phyloP scores from a whole-genome alignment of 1,140 invertebrate genomes.

The Mesaphorura yosii region DNA sequence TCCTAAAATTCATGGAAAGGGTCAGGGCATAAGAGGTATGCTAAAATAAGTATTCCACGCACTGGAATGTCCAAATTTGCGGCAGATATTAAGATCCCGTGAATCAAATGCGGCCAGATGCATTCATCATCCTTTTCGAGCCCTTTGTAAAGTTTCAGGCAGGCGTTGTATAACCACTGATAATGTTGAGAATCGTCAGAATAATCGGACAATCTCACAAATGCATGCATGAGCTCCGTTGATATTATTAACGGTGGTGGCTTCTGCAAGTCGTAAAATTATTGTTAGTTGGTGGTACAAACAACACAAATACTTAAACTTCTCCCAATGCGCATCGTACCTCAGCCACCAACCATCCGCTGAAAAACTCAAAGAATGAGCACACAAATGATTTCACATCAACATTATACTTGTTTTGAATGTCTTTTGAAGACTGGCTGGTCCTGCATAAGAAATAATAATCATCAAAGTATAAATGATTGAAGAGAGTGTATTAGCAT shows the following conservation, averaged over 20 bases:
- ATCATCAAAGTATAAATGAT: background rate
- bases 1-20: conserved; percentile 5
- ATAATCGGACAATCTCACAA: conserved; percentile 26
- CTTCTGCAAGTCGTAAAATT: too few relatives aligned
- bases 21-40: too few relatives aligned
- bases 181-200: conserved; percentile 25
- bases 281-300: too few relatives aligned
- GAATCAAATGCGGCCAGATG: conserved; percentile 24
- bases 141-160: conserved; percentile 25
- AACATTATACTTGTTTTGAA: conserved; percentile 17
- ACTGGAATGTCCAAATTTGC: conserved; percentile 24
- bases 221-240: too few relatives aligned
- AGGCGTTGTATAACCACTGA: conserved; percentile 26
- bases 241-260: too few relatives aligned
- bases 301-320: too few relatives aligned
- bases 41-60: too few relatives aligned
- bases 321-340: conserved; percentile 23
- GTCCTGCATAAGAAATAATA: conserved; percentile 5
- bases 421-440: conserved; percentile 1
- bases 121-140: conserved; percentile 30
- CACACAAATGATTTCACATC: conserved; percentile 28
- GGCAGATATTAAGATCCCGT: conserved; percentile 26
- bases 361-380: conserved; percentile 27
- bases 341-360: conserved; percentile 24
- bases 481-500: background rate